Evolutionary conservation across 1,140 invertebrate species (phyloP), one percentile per base, ranked within the genome.

Genomic region (Dreissena polymorpha): DNA sequence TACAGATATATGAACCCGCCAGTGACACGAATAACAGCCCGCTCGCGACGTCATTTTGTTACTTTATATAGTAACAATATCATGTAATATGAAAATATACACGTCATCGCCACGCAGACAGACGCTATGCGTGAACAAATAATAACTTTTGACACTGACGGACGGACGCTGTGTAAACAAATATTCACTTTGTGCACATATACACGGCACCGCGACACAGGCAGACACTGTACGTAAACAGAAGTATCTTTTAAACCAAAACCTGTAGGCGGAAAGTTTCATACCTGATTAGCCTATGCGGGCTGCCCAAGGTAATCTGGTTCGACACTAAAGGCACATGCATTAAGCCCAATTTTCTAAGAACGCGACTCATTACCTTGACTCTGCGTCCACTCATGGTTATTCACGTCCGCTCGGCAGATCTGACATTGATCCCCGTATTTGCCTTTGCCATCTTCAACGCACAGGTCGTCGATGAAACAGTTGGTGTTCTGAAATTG

Each of bases 401-500:
- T 57, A 21, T 71, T 77, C 1, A 49, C 64, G 25, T 25, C 67
- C 21, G 81, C 71, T 18, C 64, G 67, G 50, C 81, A 83, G 39
- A 70, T 63, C 53, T 83, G 72, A 53, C 81, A 83, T 16, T 64
- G 18, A 64, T 77, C 57, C 6, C 74, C 68, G 53, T 21, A 25
- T 51, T 68, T 76, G 16, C 27, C 76, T 23, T 23, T 72, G 25
- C 39, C 81, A 14, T 49, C 39, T 12, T 64, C 73, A 51, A 76
- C 70, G 49, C 81, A 83, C 27, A 27, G 72, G 50, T 63, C 65
- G 53, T 53, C 60, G 49, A 83, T 83, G 12, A 83, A 5, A 64
- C 81, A 83, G 53, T 60, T 83, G 55, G 57, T 27, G 13, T 83
- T 67, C 81, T 83, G 64, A n/a, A 74, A 74, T 60, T 57, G 29